These are phyloP conservation scores for Tragelaphus strepsiceros DNA, from an alignment of 2,113 vertebrate species.

Conservation along the genomic window DNA sequence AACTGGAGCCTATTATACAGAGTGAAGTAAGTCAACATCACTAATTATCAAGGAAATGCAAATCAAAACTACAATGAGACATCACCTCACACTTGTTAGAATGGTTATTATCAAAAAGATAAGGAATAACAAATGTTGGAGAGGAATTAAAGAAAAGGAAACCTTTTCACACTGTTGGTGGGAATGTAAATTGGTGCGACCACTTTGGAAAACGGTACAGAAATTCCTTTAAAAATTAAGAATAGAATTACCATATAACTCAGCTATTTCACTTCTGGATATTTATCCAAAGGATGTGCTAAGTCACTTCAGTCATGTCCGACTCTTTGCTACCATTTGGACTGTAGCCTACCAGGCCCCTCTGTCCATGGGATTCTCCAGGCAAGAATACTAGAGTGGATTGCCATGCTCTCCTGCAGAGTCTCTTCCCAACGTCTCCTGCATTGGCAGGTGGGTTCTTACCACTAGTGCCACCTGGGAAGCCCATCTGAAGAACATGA, in stretches of 20 bases:
- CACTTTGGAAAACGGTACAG: neutral
- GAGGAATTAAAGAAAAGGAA: neutral
- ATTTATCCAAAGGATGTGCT: neutral
- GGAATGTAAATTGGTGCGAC: neutral
- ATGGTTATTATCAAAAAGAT: neutral
- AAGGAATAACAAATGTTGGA: neutral
- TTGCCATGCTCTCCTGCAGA: neutral
- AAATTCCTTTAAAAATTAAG: neutral
- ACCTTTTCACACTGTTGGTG: neutral
- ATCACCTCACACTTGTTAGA: neutral
- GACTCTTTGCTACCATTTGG: neutral
- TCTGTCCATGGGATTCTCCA: neutral
- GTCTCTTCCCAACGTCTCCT: neutral
- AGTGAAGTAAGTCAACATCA: neutral
- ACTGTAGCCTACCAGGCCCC: neutral
- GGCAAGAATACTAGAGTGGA: neutral
- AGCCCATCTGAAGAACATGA: neutral
- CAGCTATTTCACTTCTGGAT: neutral
- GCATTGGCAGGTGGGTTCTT: neutral
- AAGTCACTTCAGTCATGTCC: neutral
- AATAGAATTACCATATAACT: neutral
- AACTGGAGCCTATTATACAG: too few relatives aligned
- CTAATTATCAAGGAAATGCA: neutral
- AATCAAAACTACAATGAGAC: neutral
- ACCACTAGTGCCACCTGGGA: neutral